Conservation (phyloP, 2,113 vertebrate species). For the Leptodactylus fuscus region DNA sequence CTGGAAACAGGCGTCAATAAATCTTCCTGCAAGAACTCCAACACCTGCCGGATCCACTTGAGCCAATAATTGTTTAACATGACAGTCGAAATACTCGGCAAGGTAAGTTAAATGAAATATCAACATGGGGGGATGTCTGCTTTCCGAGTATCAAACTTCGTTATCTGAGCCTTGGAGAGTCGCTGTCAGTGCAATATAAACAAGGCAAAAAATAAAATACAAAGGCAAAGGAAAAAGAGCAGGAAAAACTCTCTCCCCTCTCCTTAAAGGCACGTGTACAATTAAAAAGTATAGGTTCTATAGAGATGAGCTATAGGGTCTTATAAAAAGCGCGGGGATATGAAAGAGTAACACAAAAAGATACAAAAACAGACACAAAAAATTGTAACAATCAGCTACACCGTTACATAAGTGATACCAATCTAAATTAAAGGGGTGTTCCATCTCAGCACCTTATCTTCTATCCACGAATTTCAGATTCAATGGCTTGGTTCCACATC, state of each 20-base stretch:
- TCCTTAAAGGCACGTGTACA: neutral
- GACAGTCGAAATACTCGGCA: constrained; percentile 61
- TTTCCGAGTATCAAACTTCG: constrained; percentile 60
- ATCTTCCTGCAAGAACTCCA: constrained; percentile 64
- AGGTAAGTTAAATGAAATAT: constrained; percentile 62
- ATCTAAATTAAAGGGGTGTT: no score
- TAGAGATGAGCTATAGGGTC: no score
- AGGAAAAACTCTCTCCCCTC: neutral
- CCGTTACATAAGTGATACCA: no score
- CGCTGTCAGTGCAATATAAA: constrained; percentile 60
- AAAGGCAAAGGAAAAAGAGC: constrained; percentile 1
- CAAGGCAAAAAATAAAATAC: constrained; percentile 32
- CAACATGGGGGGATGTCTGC: constrained; percentile 59
- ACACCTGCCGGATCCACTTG: constrained; percentile 57
- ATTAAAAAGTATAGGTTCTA: neutral
- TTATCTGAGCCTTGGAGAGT: constrained; percentile 60
- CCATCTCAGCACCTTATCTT: no score
- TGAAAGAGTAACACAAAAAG: no score
- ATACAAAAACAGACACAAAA: no score
- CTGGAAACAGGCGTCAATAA: constrained; percentile 60
- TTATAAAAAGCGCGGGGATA: no score
- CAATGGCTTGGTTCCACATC: no score
- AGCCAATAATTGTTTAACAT: constrained; percentile 63
- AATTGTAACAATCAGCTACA: no score
- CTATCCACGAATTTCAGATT: no score